Percentiles rank a stretch among this genome's conserved stretches.
Evolutionary conservation across 53 echinoderm and acorn worm species (phyloP).

Genomic region (Zoroaster sp.): DNA sequence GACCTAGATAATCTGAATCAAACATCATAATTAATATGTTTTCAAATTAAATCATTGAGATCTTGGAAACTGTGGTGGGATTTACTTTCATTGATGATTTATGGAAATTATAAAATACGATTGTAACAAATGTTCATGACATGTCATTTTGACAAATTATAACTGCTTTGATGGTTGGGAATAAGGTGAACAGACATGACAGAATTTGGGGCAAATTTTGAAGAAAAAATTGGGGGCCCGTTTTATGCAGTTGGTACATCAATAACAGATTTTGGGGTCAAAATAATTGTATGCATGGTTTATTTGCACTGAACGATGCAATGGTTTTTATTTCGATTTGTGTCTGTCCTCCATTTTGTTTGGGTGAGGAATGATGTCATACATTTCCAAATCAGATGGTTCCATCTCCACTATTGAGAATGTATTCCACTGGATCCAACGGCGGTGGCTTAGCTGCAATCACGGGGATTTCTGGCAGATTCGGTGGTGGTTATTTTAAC

Average conservation of each 20-base stretch:
- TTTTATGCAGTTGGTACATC: no score
- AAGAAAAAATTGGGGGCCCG: no score
- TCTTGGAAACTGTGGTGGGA: neutral
- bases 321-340: neutral
- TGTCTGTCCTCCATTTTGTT: slow-evolving; percentile 37
- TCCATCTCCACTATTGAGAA: neutral
- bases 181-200: neutral
- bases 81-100: neutral
- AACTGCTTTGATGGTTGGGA: no score
- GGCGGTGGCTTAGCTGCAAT: neutral
- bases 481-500: slow-evolving; percentile 4
- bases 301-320: neutral
- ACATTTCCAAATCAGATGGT: neutral
- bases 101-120: no score
- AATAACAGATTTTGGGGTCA: no score
- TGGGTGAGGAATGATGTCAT: neutral
- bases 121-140: neutral
- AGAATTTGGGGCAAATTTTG: neutral
- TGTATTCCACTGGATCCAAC: slow-evolving; percentile 22
- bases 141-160: neutral
- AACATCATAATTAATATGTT: no score
- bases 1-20: no score
- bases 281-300: no score
- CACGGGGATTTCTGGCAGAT: neutral
- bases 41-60: neutral